Evolutionary conservation across 92 coral and sea anemone genomes (phyloP), one percentile per base, ranked within the genome.

Genomic region (Umimayanthus kanabou): DNA sequence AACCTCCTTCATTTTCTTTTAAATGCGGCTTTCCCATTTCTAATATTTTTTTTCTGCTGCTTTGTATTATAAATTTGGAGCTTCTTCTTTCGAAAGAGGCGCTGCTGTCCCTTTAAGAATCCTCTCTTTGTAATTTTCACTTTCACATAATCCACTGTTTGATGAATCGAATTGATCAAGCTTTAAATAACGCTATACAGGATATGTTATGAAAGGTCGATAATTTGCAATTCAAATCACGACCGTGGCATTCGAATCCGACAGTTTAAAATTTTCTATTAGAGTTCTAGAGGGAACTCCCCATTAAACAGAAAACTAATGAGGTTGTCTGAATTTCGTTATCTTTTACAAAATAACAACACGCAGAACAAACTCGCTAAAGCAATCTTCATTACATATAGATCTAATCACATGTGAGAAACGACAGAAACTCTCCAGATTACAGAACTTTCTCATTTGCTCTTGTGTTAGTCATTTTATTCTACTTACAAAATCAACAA

Each of bases 161-260:
- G 22, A 76, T 49, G 42, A 83, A 45, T 43, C 28, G 25, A 70
- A 71, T 15, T 67, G 65, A 67, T 23, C 66, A 15, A 33, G 86
- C 64, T 49, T 67, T 43, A 69, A 9, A 82, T 42, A 79, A 53
- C 70, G 33, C 69, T 69, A 43, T 10, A 69, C 42, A 83, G 65
- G 73, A 83, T 39, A 43, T 75, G 53, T 20, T 39, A 33, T 39
- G 15, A 75, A 61, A 3, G 47, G 47, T 75, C 79, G 25, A 37
- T 7, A 71, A 83, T 83, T 83, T 83, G 87, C 87, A 83, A 83
- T 83, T 70, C 87, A 83, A 83, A 83, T 83, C 22, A 71, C 64
- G 39, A 67, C 77, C 71, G 65, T 28, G 66, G 39, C 50, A 49
- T 69, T 26, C 66, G 25, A 80, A 80, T 57, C 42, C 65, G 39